Evolutionary conservation across 2,888 invertebrate genomes (phyloP), one percentile per base, ranked within the genome.

Genomic region (Cistogaster globosa): DNA sequence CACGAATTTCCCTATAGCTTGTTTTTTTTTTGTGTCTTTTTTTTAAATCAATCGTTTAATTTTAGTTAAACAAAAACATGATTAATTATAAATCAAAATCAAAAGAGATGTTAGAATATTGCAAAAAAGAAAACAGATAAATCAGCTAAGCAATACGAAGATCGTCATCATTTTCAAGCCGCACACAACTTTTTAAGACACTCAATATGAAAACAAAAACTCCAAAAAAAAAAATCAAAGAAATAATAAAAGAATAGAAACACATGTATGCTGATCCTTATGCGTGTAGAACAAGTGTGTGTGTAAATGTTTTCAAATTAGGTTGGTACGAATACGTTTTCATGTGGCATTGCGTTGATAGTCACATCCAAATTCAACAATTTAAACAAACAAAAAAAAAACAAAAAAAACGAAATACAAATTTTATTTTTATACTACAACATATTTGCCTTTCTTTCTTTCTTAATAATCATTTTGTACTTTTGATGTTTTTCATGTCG

Each of bases 401-500:
- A 20, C 18, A 16, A 8, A 32, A 8, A n/a, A n/a, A n/a, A n/a
- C n/a, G n/a, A n/a, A n/a, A n/a, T n/a, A n/a, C n/a, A n/a, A n/a
- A n/a, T n/a, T 42, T 32, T 14, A 38, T 63, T 32, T 32, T 68
- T 72, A 48, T 51, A 36, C 12, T 38, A 42, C 0, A 42, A 42
- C 12, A 32, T 32, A 26, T 20, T 63, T 51, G 11, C 48, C 45
- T 55, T 67, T 69, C 71, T 51, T 26, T 69, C 55, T 36, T 71
- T 68, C 67, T 71, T 84, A 72, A 72, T 84, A 74, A 84, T 74
- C 72, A 72, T 67, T 76, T 76, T 76, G 75, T 84, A 65, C 48
- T 77, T 62, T 68, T 81, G 80, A 84, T 77, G 77, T 81, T 57
- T 80, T 80, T 69, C 80, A 80, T 80, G 80, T 76, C 81, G 75